Conservation (phyloP, 2,113 vertebrate genomes). For the Nannobrachium achirus region DNA sequence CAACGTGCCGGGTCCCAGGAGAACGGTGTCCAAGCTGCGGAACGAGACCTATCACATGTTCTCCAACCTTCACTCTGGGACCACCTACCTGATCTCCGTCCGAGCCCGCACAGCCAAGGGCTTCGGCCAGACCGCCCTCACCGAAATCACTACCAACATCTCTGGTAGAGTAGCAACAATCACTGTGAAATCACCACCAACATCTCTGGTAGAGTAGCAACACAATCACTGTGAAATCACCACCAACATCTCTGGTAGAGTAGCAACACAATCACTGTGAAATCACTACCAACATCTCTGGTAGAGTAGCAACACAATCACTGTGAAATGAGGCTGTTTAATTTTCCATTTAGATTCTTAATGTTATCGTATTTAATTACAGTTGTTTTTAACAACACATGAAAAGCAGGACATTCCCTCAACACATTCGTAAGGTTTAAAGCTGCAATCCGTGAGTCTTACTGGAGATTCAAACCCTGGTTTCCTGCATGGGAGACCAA, state of each 20-base stretch:
- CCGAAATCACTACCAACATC: conserved; percentile 98
- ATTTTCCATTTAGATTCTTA: too few species aligned
- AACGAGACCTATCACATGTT: conserved; percentile 98
- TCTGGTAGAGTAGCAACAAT: conserved; percentile 83
- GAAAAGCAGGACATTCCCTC: too few species aligned
- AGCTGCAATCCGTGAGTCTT: too few species aligned
- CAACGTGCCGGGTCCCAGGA: conserved; percentile 90
- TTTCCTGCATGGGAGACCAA: too few species aligned
- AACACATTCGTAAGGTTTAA: too few species aligned
- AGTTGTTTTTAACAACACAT: too few species aligned
- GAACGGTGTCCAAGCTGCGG: conserved; percentile 92
- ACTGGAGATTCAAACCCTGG: too few species aligned
- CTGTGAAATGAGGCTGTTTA: too few species aligned
- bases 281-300: conserved; percentile 98
- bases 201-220: conserved; percentile 90
- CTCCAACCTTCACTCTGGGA: conserved; percentile 94
- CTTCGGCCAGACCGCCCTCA: conserved; percentile 92
- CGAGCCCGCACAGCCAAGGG: conserved; percentile 93
- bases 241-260: conserved; percentile 95
- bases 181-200: too few species aligned
- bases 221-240: too few species aligned
- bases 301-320: conserved; percentile 68
- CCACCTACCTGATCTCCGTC: conserved; percentile 95
- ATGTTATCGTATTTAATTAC: too few species aligned
- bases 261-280: too few species aligned